Evolutionary conservation across 1,140 invertebrate genomes (phyloP).

Genomic region (Ylistrum balloti): DNA sequence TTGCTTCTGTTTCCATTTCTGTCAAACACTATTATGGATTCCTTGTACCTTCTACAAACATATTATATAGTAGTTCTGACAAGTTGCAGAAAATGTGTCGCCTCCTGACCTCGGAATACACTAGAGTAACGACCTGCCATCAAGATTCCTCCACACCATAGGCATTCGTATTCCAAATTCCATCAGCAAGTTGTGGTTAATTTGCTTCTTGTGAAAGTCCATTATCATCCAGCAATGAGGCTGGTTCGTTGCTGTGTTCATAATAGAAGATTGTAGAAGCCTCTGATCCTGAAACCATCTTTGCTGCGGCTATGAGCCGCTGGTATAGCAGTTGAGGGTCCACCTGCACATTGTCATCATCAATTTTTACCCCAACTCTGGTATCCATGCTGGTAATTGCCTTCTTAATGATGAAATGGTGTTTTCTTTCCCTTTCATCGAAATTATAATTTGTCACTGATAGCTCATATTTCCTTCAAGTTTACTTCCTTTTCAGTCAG

Average conservation of each 20-base stretch:
- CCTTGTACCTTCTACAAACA: slow-evolving; percentile 33
- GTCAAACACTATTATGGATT: slow-evolving; percentile 54
- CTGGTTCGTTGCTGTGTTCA: slow-evolving; percentile 54
- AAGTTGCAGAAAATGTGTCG: slow-evolving; percentile 41
- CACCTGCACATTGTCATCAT: slow-evolving; percentile 48
- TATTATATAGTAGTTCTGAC: slow-evolving; percentile 42
- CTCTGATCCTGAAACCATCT: slow-evolving; percentile 44
- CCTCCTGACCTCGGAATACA: slow-evolving; percentile 46
- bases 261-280: slow-evolving; percentile 48
- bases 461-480: slow-evolving; percentile 54
- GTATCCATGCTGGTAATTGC: slow-evolving; percentile 54
- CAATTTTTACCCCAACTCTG: slow-evolving; percentile 48
- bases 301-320: slow-evolving; percentile 54
- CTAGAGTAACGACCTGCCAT: slow-evolving; percentile 62
- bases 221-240: slow-evolving; percentile 57
- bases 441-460: slow-evolving; percentile 57
- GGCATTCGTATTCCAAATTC: slow-evolving; percentile 45
- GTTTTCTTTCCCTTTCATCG: slow-evolving; percentile 55
- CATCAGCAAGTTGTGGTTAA: slow-evolving; percentile 54
- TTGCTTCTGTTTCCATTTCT: slow-evolving; percentile 30
- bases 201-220: slow-evolving; percentile 41
- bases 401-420: slow-evolving; percentile 57
- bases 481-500: slow-evolving; percentile 52
- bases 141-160: slow-evolving; percentile 42
- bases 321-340: slow-evolving; percentile 68